phyloP scores from a whole-genome alignment of 2,888 invertebrate species.

The Celastrina argiolus region DNA sequence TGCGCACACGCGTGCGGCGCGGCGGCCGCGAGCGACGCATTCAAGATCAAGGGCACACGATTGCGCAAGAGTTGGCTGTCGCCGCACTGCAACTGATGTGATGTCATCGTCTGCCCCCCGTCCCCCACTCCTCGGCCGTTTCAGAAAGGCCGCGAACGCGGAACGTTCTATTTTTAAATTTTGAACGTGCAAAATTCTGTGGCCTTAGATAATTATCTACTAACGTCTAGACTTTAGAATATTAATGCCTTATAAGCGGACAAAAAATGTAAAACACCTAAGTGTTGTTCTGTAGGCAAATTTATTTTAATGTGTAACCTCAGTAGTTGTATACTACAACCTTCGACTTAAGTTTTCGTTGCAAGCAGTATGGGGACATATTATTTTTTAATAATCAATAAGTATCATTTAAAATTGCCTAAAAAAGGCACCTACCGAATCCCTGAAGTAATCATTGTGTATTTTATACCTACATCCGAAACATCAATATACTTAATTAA shows the following conservation, averaged over 20 bases:
- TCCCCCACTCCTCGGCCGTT: constrained; percentile 40
- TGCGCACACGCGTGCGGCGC: constrained; percentile 66
- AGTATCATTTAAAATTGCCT: background rate
- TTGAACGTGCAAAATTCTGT: constrained; percentile 39
- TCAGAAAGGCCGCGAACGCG: constrained; percentile 63
- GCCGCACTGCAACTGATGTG: constrained; percentile 68
- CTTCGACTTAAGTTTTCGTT: background rate
- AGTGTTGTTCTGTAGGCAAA: background rate
- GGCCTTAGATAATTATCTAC: constrained; percentile 34
- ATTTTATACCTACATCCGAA: background rate
- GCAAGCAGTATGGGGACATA: background rate
- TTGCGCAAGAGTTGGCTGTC: constrained; percentile 76
- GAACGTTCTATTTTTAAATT: constrained; percentile 66
- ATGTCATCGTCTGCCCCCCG: constrained; percentile 68
- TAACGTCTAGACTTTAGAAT: constrained; percentile 24
- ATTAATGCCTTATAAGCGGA: background rate
- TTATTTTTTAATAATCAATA: background rate
- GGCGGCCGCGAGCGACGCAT: constrained; percentile 54
- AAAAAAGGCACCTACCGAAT: background rate
- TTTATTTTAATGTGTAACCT: background rate
- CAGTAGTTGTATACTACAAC: background rate
- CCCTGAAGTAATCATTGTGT: background rate
- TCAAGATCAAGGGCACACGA: constrained; percentile 78
- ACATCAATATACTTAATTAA: background rate
- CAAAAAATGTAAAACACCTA: constrained; percentile 6